phyloP scores from a whole-genome alignment of 2,797 vertebrate genomes.

The Gymnoscopelus microlampas region DNA sequence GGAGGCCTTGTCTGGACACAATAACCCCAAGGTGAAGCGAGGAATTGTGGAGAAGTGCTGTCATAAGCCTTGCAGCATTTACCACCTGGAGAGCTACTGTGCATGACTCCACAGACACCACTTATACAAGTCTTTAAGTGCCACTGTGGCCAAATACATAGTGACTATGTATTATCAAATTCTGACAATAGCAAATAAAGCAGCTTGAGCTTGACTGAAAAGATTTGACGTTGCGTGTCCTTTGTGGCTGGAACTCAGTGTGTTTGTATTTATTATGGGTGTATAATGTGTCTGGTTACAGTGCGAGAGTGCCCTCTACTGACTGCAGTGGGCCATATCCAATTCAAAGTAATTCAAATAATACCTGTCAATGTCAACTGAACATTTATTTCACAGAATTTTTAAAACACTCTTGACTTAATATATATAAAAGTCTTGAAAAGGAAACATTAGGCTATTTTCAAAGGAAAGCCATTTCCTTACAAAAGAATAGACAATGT shows the following conservation, averaged over 20 bases:
- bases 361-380: too few species aligned
- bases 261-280: constrained; percentile 12
- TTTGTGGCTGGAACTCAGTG: constrained; percentile 32
- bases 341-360: not conserved
- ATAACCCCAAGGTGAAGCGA: constrained; percentile 82
- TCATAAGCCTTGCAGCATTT: constrained; percentile 85
- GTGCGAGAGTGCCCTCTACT: constrained; percentile 73
- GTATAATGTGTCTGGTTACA: constrained; percentile 33
- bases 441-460: too few species aligned
- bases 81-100: constrained; percentile 91
- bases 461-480: too few species aligned
- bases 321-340: constrained; percentile 46
- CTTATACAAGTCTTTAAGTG: constrained; percentile 48
- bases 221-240: constrained; percentile 51
- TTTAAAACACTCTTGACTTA: too few species aligned
- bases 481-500: too few species aligned
- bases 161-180: constrained; percentile 67
- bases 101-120: constrained; percentile 66
- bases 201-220: constrained; percentile 60
- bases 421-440: too few species aligned
- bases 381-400: too few species aligned
- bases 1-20: constrained; percentile 56
- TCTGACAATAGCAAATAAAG: constrained; percentile 70
- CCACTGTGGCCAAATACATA: constrained; percentile 44
- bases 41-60: constrained; percentile 94